These are phyloP conservation scores for Tachyglossus aculeatus DNA, from an alignment of 2,797 vertebrate genomes.

Conservation along the genomic window DNA sequence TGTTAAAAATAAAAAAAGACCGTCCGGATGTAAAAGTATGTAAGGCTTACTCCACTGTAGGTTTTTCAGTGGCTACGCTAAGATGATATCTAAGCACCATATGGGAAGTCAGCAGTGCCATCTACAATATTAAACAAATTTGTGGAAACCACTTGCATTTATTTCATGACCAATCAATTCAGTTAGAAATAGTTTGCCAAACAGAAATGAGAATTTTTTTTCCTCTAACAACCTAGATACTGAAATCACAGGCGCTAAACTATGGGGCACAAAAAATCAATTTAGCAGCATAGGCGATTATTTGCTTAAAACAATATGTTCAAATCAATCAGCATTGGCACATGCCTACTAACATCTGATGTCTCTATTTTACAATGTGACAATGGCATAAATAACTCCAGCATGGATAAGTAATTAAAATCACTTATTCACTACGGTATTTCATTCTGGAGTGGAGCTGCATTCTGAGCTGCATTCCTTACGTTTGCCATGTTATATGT, in stretches of 20 bases:
- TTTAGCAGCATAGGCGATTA: constrained; percentile 58
- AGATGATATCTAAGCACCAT: not conserved
- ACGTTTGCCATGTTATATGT: constrained; percentile 18
- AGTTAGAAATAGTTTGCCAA: constrained; percentile 53
- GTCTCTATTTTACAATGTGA: constrained; percentile 54
- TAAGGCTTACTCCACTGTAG: not conserved
- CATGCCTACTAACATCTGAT: constrained; percentile 43
- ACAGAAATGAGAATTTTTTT: constrained; percentile 52
- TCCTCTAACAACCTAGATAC: constrained; percentile 46
- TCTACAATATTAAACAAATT: constrained; percentile 56
- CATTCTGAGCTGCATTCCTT: constrained; percentile 24
- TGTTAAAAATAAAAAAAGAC: constrained; percentile 8
- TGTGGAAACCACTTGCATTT: constrained; percentile 34
- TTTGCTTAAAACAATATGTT: constrained; percentile 67
- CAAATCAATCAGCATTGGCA: constrained; percentile 46
- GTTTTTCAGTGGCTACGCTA: constrained; percentile 16
- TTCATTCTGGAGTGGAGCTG: constrained; percentile 25
- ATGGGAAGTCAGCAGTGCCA: constrained; percentile 32
- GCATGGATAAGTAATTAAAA: constrained; percentile 46
- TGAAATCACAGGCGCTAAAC: constrained; percentile 55
- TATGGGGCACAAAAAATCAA: constrained; percentile 59
- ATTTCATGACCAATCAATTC: constrained; percentile 58
- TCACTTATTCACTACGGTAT: constrained; percentile 53
- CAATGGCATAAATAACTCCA: constrained; percentile 50
- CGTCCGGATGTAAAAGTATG: not conserved